A percentile compares a stretch with the other conserved stretches of the same genome.
Evolutionary conservation across 2,113 vertebrate species (phyloP).

Genomic region (Trichechus manatus): DNA sequence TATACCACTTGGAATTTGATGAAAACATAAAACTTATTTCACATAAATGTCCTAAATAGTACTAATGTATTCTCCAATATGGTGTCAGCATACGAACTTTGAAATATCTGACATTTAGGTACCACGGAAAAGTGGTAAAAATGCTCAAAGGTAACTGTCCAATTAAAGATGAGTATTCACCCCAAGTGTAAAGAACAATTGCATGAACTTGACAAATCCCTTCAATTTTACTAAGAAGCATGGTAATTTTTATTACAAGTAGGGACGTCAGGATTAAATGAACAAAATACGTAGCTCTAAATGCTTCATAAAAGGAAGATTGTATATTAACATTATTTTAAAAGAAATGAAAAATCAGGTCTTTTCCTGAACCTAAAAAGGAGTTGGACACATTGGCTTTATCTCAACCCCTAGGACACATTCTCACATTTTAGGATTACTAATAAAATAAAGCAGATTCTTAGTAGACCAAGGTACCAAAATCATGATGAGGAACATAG

Average conservation of each 20-base stretch:
- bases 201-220: not conserved
- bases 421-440: not conserved
- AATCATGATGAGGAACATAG: not conserved
- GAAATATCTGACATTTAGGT: not conserved
- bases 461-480: not conserved
- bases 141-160: not conserved
- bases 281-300: not conserved
- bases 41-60: not conserved
- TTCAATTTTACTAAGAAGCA: not conserved
- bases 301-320: not conserved
- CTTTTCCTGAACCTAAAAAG: not conserved
- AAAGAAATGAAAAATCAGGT: not conserved
- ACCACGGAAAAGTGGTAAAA: not conserved
- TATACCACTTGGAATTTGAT: not conserved
- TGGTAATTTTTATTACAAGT: not conserved
- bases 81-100: not conserved
- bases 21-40: conserved; percentile 9
- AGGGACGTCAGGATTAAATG: not conserved
- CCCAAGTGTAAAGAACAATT: not conserved
- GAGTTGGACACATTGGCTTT: not conserved
- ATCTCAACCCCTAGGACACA: not conserved
- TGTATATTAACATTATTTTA: not conserved
- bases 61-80: not conserved
- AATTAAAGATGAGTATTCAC: not conserved
- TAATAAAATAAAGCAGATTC: not conserved